Evolutionary conservation across 2,113 vertebrate species (phyloP).

Genomic region (Indicator maculatus): DNA sequence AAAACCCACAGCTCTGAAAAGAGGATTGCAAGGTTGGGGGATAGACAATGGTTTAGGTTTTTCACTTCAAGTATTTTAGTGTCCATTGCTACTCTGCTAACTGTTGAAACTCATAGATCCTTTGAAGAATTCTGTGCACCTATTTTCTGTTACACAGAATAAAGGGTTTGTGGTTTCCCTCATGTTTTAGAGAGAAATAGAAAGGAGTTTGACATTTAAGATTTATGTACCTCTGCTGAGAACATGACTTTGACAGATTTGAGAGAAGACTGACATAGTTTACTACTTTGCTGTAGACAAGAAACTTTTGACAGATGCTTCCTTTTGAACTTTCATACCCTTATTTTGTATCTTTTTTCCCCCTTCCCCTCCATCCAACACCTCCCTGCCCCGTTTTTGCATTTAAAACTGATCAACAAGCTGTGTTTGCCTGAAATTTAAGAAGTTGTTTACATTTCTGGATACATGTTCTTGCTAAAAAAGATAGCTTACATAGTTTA

Average conservation of each 20-base stretch:
- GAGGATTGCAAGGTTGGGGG: neutral
- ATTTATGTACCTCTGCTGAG: neutral
- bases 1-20: neutral
- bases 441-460: neutral
- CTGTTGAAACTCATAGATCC: neutral
- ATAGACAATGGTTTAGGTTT: neutral
- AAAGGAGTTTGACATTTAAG: neutral
- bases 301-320: neutral
- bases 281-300: neutral
- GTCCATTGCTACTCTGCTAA: neutral
- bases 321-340: neutral
- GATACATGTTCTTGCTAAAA: neutral
- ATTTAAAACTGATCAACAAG: neutral
- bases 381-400: no score
- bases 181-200: neutral
- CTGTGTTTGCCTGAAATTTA: neutral
- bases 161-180: neutral
- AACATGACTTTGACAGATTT: constrained; percentile 11
- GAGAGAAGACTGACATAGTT: neutral
- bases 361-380: no score
- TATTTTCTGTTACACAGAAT: neutral
- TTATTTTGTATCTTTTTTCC: neutral
- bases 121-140: neutral
- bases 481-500: neutral
- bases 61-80: neutral